phyloP scores from a whole-genome alignment of 2,113 vertebrate genomes.

The Eclectus roratus region DNA sequence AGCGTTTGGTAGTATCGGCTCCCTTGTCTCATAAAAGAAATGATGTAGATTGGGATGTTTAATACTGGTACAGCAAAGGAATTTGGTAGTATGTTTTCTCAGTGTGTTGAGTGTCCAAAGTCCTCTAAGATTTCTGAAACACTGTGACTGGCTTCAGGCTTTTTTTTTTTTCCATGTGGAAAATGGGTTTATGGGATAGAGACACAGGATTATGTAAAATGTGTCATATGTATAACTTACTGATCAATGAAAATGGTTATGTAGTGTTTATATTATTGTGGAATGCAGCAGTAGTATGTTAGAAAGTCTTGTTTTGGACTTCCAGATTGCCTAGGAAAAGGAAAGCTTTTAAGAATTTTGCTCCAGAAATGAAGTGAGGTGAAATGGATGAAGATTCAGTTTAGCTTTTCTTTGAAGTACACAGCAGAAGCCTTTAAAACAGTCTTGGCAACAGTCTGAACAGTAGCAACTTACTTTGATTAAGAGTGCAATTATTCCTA shows the following conservation, averaged over 20 bases:
- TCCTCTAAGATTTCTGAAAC: neutral
- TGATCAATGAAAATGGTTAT: neutral
- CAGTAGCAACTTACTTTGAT: neutral
- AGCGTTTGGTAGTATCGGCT: neutral
- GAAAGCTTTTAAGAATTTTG: neutral
- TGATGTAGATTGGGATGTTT: fast-evolving
- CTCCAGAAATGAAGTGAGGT: slow-evolving; percentile 31
- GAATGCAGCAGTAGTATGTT: neutral
- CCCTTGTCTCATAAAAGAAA: neutral
- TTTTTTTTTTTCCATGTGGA: neutral
- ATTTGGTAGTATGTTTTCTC: neutral
- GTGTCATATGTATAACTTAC: fast-evolving
- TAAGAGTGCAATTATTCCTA: slow-evolving; percentile 28
- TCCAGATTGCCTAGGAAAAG: neutral
- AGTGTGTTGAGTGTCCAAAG: neutral
- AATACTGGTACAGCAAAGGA: neutral
- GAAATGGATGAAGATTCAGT: neutral
- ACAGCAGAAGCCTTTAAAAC: neutral
- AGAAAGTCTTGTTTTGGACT: neutral
- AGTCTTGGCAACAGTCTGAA: neutral
- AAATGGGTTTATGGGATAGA: neutral
- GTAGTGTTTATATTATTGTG: neutral
- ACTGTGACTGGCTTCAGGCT: neutral
- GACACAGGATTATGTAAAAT: neutral
- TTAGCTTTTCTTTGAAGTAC: neutral